Conservation (phyloP, 2,113 vertebrate genomes). For the Aviceda subcristata region DNA sequence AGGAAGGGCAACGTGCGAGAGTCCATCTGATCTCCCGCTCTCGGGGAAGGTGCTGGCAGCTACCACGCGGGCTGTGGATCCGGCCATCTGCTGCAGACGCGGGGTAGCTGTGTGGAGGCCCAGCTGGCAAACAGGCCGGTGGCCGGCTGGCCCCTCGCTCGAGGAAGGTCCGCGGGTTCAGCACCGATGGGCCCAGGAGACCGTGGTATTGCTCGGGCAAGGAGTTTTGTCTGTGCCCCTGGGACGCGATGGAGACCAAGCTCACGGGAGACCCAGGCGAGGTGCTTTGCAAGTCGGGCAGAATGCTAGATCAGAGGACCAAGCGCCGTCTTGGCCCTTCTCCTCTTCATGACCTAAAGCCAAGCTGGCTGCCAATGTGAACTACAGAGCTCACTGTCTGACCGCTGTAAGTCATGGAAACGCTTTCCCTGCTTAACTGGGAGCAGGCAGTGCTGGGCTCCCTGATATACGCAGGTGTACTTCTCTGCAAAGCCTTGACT, state of each 20-base stretch:
- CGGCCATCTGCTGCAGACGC: slow-evolving; percentile 55
- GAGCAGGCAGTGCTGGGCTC: neutral
- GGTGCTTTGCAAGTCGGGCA: neutral
- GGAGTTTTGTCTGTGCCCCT: neutral
- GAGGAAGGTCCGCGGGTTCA: slow-evolving; percentile 21
- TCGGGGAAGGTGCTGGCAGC: slow-evolving; percentile 51
- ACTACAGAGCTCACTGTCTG: neutral
- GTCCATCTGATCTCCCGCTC: slow-evolving; percentile 42
- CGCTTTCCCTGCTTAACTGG: neutral
- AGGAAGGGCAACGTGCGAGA: neutral
- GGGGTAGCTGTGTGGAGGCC: slow-evolving; percentile 32
- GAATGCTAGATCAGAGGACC: neutral
- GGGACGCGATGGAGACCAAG: neutral
- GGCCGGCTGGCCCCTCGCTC: neutral
- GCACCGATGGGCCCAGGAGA: slow-evolving; percentile 55
- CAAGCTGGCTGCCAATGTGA: slow-evolving; percentile 9
- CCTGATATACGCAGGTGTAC: neutral
- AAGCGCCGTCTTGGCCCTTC: neutral
- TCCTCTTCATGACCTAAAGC: neutral
- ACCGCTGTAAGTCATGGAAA: neutral
- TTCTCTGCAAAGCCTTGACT: neutral
- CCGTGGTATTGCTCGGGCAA: neutral
- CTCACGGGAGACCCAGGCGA: neutral
- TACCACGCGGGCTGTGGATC: slow-evolving; percentile 26
- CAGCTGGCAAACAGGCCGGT: slow-evolving; percentile 61